A percentile compares a stretch with the other conserved stretches of the same genome.
These are phyloP conservation scores for Anaspis maculata DNA, from an alignment of 2,888 invertebrate genomes.

Conservation along the genomic window DNA sequence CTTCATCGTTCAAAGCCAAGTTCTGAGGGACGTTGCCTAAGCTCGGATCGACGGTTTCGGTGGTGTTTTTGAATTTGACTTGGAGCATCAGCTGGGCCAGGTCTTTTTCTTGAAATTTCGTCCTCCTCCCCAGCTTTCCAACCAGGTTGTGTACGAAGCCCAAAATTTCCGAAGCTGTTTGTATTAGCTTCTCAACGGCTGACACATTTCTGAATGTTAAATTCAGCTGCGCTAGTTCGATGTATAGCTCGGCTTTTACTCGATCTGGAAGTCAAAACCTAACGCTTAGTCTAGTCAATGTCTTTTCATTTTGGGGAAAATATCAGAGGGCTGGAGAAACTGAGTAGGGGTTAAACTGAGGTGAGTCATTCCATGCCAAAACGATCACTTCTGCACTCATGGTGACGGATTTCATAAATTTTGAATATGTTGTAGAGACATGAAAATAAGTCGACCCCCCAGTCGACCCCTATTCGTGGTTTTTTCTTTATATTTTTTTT, in stretches of 20 bases:
- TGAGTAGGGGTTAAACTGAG: too few species aligned
- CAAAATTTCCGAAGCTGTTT: slow-evolving; percentile 53
- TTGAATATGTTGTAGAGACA: too few species aligned
- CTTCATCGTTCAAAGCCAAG: slow-evolving; percentile 75
- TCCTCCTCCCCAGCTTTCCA: slow-evolving; percentile 82
- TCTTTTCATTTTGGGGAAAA: too few species aligned
- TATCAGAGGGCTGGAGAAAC: too few species aligned
- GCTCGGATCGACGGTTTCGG: slow-evolving; percentile 42
- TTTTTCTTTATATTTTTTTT: too few species aligned
- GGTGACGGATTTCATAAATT: too few species aligned
- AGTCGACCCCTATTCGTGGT: too few species aligned
- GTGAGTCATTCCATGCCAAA: too few species aligned
- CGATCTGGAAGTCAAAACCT: slow-evolving; percentile 17
- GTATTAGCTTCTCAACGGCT: slow-evolving; percentile 59
- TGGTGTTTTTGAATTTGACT: slow-evolving; percentile 46
- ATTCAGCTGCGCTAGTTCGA: slow-evolving; percentile 59
- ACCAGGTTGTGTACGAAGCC: slow-evolving; percentile 60
- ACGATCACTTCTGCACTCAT: too few species aligned
- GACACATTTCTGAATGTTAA: slow-evolving; percentile 66
- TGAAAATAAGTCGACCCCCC: too few species aligned
- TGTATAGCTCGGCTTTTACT: slow-evolving; percentile 42
- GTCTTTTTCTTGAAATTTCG: slow-evolving; percentile 75
- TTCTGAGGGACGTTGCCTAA: slow-evolving; percentile 54
- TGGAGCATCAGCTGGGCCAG: slow-evolving; percentile 76
- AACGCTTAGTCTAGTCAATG: too few species aligned